phyloP scores from a whole-genome alignment of 2,888 invertebrate species.

The Drosophila nr. perissopoda region DNA sequence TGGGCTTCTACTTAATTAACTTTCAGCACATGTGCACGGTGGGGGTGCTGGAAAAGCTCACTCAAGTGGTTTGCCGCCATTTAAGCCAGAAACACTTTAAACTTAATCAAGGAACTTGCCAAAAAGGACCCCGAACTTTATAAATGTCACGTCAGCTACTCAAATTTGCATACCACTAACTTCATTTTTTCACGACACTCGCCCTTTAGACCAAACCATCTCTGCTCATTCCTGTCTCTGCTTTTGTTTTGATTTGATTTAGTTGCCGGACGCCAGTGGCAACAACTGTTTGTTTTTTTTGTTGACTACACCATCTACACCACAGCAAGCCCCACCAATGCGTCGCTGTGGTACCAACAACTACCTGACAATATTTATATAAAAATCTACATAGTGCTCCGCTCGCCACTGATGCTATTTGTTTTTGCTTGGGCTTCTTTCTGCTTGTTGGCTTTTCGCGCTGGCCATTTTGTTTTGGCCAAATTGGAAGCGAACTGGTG shows the following conservation, averaged over 20 bases:
- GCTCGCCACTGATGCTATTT: conserved; percentile 20
- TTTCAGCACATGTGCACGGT: conserved; percentile 53
- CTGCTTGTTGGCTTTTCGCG: conserved; percentile 36
- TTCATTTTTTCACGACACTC: neutral
- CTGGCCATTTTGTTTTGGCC: conserved; percentile 33
- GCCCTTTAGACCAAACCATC: neutral
- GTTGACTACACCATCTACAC: neutral
- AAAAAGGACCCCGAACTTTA: conserved; percentile 21
- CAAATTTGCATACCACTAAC: conserved; percentile 53
- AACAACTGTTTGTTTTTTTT: conserved; percentile 49
- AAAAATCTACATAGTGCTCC: conserved; percentile 51
- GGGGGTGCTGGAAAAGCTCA: neutral
- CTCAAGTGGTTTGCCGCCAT: conserved; percentile 17
- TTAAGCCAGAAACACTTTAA: conserved; percentile 46
- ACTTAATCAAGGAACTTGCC: conserved; percentile 42
- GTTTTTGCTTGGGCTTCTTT: conserved; percentile 11
- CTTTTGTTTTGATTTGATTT: conserved; percentile 70
- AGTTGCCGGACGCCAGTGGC: conserved; percentile 44
- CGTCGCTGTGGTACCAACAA: conserved; percentile 21
- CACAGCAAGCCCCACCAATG: neutral
- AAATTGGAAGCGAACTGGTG: conserved; percentile 10
- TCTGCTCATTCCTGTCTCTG: conserved; percentile 12
- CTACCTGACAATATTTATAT: conserved; percentile 75
- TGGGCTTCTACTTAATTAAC: conserved; percentile 66
- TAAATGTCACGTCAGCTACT: conserved; percentile 33